A percentile compares a stretch with the other conserved stretches of the same genome.
Conservation (phyloP, 1,140 invertebrate species). For the Drosophila rhopaloa region DNA sequence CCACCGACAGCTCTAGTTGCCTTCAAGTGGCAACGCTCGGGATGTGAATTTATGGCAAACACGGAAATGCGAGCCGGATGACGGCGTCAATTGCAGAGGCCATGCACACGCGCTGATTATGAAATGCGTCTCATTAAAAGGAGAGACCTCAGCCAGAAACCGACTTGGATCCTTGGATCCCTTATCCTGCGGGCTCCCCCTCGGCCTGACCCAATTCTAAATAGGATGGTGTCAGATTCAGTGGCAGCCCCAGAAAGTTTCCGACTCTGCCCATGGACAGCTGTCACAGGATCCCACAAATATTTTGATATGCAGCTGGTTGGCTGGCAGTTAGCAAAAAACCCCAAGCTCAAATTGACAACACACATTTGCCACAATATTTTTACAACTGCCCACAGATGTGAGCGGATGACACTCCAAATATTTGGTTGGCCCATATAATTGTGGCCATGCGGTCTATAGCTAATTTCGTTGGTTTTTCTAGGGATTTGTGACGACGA, state of each 20-base stretch:
- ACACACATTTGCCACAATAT: constrained; percentile 74
- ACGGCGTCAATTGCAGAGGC: constrained; percentile 59
- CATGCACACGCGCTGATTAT: constrained; percentile 69
- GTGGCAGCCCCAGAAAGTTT: constrained; percentile 46
- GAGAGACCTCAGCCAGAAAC: constrained; percentile 34
- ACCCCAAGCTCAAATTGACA: constrained; percentile 72
- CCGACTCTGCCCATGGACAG: constrained; percentile 41
- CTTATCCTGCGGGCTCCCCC: constrained; percentile 6
- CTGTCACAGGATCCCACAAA: constrained; percentile 68
- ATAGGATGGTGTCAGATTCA: constrained; percentile 34
- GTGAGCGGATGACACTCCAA: constrained; percentile 47
- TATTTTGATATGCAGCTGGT: constrained; percentile 74
- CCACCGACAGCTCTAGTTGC: constrained; percentile 57
- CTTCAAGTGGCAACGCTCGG: constrained; percentile 61
- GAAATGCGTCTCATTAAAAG: constrained; percentile 79
- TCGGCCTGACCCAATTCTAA: constrained; percentile 59
- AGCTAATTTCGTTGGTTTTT: constrained; percentile 60
- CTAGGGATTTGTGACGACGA: constrained; percentile 2
- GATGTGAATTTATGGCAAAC: constrained; percentile 74
- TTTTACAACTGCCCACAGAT: constrained; percentile 66
- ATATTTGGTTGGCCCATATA: constrained; percentile 75
- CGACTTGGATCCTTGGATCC: constrained; percentile 12
- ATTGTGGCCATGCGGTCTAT: constrained; percentile 63
- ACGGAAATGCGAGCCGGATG: constrained; percentile 69
- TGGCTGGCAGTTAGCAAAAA: constrained; percentile 51